Percentiles rank a stretch among this genome's conserved stretches.
Conservation (phyloP, 1,140 invertebrate genomes). For the Melanaphis sacchari region DNA sequence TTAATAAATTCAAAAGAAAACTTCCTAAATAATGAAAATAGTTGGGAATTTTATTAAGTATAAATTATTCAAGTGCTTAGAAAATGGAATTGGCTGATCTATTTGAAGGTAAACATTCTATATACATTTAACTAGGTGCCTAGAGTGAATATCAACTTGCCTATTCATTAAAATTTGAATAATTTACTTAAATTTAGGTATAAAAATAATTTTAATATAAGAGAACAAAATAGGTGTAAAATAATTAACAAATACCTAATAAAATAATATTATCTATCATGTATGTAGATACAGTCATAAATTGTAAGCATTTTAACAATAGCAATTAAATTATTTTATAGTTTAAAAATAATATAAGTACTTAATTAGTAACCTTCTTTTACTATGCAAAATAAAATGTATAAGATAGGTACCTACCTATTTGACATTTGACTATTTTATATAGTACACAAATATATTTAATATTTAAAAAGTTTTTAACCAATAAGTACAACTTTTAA, state of each 20-base stretch:
- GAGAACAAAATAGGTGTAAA: background rate
- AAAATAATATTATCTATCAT: no score
- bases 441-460: background rate
- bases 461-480: no score
- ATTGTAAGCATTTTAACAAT: background rate
- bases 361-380: background rate
- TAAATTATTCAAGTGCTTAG: background rate
- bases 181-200: no score
- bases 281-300: no score
- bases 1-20: background rate
- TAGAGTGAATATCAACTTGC: background rate
- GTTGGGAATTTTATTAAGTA: background rate
- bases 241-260: no score
- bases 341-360: background rate
- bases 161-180: no score
- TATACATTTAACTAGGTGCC: background rate
- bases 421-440: background rate
- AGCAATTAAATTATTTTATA: background rate
- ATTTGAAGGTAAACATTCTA: no score
- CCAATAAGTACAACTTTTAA: no score
- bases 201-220: background rate
- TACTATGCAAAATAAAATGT: background rate
- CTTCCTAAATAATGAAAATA: background rate
- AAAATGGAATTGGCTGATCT: no score
- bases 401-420: background rate